Percentiles rank a stretch among this genome's conserved stretches.
Conservation (phyloP, 2,888 invertebrate genomes). For the Dryomyza anilis region DNA sequence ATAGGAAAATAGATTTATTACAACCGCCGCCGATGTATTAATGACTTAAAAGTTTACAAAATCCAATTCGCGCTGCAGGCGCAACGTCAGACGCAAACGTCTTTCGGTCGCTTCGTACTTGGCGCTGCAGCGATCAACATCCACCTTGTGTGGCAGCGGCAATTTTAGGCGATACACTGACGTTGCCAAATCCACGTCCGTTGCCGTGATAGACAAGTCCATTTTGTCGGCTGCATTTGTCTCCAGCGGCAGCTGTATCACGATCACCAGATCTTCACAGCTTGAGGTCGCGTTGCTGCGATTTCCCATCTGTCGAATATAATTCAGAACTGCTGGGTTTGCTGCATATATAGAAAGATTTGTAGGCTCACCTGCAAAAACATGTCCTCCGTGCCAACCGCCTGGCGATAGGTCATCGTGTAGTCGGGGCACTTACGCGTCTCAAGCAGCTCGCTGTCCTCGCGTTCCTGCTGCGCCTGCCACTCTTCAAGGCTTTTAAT, state of each 20-base stretch:
- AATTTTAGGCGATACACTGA: conserved; percentile 73
- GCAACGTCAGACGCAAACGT: conserved; percentile 73
- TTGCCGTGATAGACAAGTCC: conserved; percentile 71
- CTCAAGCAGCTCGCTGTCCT: conserved; percentile 65
- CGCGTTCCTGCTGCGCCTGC: conserved; percentile 63
- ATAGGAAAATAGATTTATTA: too few relatives aligned
- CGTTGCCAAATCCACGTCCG: conserved; percentile 69
- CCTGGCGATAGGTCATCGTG: conserved; percentile 82
- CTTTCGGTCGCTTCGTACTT: conserved; percentile 74
- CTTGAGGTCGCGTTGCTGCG: conserved; percentile 80
- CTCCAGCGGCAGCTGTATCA: conserved; percentile 77
- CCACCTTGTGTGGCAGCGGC: conserved; percentile 79
- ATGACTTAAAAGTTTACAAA: conserved; percentile 77
- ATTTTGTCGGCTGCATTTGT: conserved; percentile 70
- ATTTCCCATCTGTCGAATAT: conserved; percentile 72
- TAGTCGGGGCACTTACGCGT: conserved; percentile 74
- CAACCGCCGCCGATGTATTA: too few relatives aligned
- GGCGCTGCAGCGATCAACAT: conserved; percentile 81
- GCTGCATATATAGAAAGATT: not conserved
- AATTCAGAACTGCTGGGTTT: not conserved
- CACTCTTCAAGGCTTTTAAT: conserved; percentile 52
- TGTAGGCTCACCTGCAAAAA: conserved; percentile 73
- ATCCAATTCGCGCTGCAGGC: conserved; percentile 81
- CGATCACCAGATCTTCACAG: conserved; percentile 86
- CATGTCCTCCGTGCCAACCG: conserved; percentile 83